Conservation (phyloP, 1,140 invertebrate genomes). For the Trialeurodes vaporariorum region DNA sequence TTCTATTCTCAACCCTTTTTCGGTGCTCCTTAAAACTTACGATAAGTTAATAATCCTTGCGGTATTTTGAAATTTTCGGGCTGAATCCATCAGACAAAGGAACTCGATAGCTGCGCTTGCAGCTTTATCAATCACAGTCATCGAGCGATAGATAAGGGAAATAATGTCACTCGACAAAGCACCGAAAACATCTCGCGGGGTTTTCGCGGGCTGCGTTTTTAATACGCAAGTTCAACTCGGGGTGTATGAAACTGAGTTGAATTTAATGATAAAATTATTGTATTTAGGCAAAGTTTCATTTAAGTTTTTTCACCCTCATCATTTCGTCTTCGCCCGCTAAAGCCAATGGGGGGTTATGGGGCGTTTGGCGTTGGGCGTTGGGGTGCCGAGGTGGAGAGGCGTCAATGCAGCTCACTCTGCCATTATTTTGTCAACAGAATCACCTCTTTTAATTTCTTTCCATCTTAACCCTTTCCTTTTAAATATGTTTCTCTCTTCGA, state of each 20-base stretch:
- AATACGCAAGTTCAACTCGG: too few species aligned
- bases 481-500: neutral
- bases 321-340: neutral
- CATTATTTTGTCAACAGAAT: neutral
- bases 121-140: too few species aligned
- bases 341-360: neutral
- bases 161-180: too few species aligned
- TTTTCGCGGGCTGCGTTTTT: too few species aligned
- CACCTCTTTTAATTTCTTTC: neutral
- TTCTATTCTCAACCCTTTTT: too few species aligned
- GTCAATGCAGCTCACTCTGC: neutral
- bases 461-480: neutral
- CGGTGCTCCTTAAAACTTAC: neutral
- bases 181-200: too few species aligned
- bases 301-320: constrained; percentile 3
- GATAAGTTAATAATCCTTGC: too few species aligned
- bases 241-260: neutral
- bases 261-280: neutral
- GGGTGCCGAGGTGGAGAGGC: neutral
- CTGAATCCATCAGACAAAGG: too few species aligned
- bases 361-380: neutral
- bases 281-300: constrained; percentile 1
- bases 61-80: too few species aligned
- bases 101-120: too few species aligned
- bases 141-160: too few species aligned